A percentile compares a stretch with the other conserved stretches of the same genome.
Evolutionary conservation across 2,888 invertebrate species (phyloP).

Genomic region (Acanthoscelides obtectus): DNA sequence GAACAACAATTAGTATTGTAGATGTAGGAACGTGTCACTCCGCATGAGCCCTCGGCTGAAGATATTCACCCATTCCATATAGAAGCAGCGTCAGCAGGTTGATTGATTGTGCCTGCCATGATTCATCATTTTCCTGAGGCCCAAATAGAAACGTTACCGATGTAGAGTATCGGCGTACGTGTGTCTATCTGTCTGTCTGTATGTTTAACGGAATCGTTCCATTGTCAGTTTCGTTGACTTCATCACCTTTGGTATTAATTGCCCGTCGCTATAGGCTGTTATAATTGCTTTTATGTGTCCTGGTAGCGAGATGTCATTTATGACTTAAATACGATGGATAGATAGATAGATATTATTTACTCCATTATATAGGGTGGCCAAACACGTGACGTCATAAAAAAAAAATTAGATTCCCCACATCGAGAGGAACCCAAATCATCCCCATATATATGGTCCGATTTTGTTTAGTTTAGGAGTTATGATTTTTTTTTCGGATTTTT

Average conservation of each 20-base stretch:
- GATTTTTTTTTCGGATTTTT: too few species aligned
- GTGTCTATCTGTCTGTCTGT: background rate
- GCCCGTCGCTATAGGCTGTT: background rate
- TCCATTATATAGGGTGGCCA: too few species aligned
- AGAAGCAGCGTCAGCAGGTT: constrained; percentile 17
- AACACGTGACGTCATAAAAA: too few species aligned
- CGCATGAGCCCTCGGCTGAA: background rate
- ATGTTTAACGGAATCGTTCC: background rate
- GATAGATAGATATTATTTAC: too few species aligned
- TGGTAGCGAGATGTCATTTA: background rate
- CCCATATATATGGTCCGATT: too few species aligned
- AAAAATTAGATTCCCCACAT: too few species aligned
- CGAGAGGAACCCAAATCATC: too few species aligned
- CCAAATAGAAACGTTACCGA: constrained; percentile 19
- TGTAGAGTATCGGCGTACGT: background rate
- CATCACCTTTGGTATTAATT: background rate
- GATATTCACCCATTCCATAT: background rate
- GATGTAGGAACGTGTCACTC: background rate
- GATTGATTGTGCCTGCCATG: constrained; percentile 20
- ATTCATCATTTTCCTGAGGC: constrained; percentile 20
- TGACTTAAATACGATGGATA: too few species aligned
- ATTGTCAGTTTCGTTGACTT: background rate
- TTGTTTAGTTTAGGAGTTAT: too few species aligned
- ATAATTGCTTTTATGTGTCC: background rate
- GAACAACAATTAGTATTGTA: background rate